A percentile compares a stretch with the other conserved stretches of the same genome.
Evolutionary conservation across 2,113 vertebrate genomes (phyloP).

Genomic region (Brachirus orientalis): DNA sequence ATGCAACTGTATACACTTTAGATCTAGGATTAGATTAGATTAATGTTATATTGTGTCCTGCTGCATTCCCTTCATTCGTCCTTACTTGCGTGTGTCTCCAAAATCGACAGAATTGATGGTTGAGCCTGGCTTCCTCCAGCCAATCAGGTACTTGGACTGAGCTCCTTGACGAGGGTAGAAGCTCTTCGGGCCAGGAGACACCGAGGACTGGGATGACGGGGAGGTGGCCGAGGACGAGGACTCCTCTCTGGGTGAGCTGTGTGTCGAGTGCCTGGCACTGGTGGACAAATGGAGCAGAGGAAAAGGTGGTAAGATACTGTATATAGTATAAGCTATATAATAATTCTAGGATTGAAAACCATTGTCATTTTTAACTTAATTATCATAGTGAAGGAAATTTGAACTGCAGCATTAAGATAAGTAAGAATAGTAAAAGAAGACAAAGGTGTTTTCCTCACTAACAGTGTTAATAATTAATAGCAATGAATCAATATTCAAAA

Average conservation of each 20-base stretch:
- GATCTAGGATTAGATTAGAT: neutral
- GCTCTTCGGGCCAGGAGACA: conserved; percentile 92
- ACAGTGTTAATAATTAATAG: too few relatives aligned
- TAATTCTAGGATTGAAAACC: too few relatives aligned
- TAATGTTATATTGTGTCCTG: neutral
- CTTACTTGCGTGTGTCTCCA: conserved; percentile 98
- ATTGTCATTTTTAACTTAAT: too few relatives aligned
- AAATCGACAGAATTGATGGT: conserved; percentile 99
- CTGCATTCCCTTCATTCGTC: neutral
- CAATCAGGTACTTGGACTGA: conserved; percentile 98
- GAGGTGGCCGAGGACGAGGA: conserved; percentile 86
- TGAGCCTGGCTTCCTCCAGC: conserved; percentile 98
- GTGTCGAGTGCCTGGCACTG: conserved; percentile 89
- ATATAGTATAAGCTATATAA: too few relatives aligned
- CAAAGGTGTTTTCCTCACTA: too few relatives aligned
- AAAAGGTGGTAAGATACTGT: too few relatives aligned
- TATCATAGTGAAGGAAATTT: too few relatives aligned
- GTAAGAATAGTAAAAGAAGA: too few relatives aligned
- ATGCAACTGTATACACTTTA: neutral
- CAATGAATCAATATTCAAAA: too few relatives aligned
- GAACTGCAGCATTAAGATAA: too few relatives aligned
- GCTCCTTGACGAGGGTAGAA: conserved; percentile 99
- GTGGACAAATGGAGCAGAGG: conserved; percentile 31
- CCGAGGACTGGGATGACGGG: conserved; percentile 90
- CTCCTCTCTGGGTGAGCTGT: conserved; percentile 94